Evolutionary conservation across 2,797 vertebrate species (phyloP), one percentile per base, ranked within the genome.

Genomic region (Labeo calbasu): DNA sequence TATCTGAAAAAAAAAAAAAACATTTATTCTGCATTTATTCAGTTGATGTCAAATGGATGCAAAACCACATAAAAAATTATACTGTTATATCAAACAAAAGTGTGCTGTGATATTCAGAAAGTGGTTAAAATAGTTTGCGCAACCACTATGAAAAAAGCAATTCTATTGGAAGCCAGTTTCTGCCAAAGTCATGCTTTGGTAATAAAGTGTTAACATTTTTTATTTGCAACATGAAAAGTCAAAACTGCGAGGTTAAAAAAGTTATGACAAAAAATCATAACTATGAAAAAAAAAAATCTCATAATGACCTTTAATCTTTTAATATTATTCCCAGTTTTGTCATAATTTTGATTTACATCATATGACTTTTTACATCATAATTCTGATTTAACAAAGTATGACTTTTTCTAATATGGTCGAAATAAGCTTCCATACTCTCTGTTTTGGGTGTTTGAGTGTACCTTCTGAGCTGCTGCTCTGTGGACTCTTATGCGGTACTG

Each of bases 401-500:
- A 2, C n/a, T 55, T 75, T 21, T 55, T 75, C 72, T 14, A 4
- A 51, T 72, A 9, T 19, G 46, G 15, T 25, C 10, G 0, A 51
- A 51, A 53, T 32, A 11, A 17, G 28, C 5, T 32, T 55, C 50
- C 28, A 36, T n/a, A 55, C 11, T 55, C 53, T 14, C 19, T n/a
- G n/a, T n/a, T n/a, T n/a, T n/a, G n/a, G n/a, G n/a, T 28, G 36
- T n/a, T 5, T 21, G 14, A 51, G 4, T 14, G 61, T 46, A 71
- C 82, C 75, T 61, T 84, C 65, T 63, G 76, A 50, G 43, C 40
- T 11, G 23, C 28, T 71, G 19, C 14, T 84, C 66, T 48, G 63
- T 68, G 61, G 61, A 73, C 9, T 53, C 21, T 66, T 53, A 46
- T 5, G 40, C 15, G 61, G n/a, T 28, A 50, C 17, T 32, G 72